Conservation (phyloP, 2,113 vertebrate species). For the Coracopsis vasa region DNA sequence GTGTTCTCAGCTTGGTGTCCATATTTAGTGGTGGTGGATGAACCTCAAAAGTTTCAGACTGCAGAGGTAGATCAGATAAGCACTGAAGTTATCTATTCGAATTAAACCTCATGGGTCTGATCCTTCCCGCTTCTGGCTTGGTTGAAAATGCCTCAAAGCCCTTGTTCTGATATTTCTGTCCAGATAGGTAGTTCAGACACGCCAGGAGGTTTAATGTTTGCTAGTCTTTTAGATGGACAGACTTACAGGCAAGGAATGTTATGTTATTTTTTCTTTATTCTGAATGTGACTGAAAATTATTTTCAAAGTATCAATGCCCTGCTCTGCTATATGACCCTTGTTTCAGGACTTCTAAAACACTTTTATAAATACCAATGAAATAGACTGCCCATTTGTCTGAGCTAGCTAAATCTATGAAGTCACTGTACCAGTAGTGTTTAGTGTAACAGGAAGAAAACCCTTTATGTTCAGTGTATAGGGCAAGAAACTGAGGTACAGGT, state of each 20-base stretch:
- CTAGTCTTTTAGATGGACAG: not conserved
- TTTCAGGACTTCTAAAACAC: not conserved
- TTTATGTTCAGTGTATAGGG: not conserved
- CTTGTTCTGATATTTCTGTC: conserved; percentile 2
- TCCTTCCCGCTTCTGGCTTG: not conserved
- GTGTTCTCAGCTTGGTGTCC: not conserved
- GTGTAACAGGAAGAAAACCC: not conserved
- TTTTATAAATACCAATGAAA: not conserved
- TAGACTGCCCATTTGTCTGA: not conserved
- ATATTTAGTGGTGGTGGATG: not conserved
- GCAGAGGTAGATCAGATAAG: not conserved
- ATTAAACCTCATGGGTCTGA: not conserved
- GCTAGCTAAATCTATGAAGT: not conserved
- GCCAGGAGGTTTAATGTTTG: not conserved
- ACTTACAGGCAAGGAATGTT: not conserved
- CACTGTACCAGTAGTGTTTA: not conserved
- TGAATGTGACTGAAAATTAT: not conserved
- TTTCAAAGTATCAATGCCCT: not conserved
- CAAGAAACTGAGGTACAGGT: not conserved
- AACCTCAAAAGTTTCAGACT: not conserved
- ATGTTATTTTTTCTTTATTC: not conserved
- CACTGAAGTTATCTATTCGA: not conserved
- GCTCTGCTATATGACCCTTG: not conserved
- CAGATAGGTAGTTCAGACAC: not conserved
- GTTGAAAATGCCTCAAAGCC: not conserved